Conservation (phyloP, 2,113 vertebrate genomes). For the Grus americana region DNA sequence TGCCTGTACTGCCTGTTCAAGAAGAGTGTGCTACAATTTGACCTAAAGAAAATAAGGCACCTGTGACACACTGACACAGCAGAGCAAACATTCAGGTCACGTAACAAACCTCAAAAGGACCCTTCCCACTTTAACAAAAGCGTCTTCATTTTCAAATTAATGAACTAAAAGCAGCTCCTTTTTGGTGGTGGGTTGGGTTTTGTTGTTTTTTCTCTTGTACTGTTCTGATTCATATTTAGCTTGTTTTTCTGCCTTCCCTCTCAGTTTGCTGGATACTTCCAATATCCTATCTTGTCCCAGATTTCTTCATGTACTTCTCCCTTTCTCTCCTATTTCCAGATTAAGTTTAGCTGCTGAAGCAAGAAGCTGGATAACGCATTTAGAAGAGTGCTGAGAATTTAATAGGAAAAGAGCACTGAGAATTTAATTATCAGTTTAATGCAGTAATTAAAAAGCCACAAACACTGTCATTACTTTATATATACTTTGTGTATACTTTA, state of each 20-base stretch:
- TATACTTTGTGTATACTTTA: not conserved
- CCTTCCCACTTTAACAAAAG: not conserved
- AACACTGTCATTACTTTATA: not conserved
- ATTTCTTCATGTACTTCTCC: not conserved
- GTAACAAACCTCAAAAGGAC: not conserved
- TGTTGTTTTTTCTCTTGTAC: no score
- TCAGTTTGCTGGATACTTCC: not conserved
- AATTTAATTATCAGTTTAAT: not conserved
- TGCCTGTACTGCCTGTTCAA: not conserved
- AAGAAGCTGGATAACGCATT: not conserved
- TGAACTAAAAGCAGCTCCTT: not conserved
- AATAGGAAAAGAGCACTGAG: not conserved
- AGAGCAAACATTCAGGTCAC: not conserved
- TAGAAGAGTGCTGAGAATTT: not conserved
- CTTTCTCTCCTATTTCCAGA: not conserved
- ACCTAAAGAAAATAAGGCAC: not conserved
- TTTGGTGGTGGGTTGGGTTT: not conserved
- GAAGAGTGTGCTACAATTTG: not conserved
- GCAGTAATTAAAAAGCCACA: not conserved
- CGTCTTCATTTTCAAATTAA: not conserved
- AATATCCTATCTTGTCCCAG: not conserved
- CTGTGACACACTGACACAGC: not conserved
- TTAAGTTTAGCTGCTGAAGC: not conserved
- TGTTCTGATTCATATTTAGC: not conserved
- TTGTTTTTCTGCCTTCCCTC: not conserved